Percentiles rank a stretch among this genome's conserved stretches.
Conservation (phyloP, 2,113 vertebrate species). For the Antechinus flavipes region DNA sequence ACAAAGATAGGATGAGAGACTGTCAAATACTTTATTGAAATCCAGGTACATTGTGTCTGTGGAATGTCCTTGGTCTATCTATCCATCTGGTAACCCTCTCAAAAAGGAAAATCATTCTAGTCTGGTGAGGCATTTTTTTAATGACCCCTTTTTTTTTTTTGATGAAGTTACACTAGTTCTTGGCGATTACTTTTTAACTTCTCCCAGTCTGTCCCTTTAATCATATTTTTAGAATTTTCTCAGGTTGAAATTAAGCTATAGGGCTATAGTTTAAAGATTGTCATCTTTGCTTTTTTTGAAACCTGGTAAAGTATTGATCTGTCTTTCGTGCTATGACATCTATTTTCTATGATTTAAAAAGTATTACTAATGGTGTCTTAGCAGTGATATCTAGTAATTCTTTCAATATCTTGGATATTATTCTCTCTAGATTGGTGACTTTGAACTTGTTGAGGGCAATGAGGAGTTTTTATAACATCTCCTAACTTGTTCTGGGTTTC, state of each 20-base stretch:
- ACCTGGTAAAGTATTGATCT: background rate
- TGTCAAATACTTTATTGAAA: background rate
- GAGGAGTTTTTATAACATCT: background rate
- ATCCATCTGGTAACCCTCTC: background rate
- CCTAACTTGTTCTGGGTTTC: background rate
- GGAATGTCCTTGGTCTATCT: background rate
- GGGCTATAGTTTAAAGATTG: background rate
- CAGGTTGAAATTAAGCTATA: background rate
- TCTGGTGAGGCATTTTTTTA: background rate
- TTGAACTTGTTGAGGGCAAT: background rate
- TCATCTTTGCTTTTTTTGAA: background rate
- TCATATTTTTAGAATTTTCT: background rate
- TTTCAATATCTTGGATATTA: background rate
- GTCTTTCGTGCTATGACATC: background rate
- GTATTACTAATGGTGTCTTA: background rate
- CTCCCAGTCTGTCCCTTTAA: background rate
- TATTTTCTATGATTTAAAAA: background rate
- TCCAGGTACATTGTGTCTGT: background rate
- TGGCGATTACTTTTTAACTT: background rate
- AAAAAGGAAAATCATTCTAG: background rate
- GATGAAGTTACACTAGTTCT: background rate
- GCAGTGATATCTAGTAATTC: background rate
- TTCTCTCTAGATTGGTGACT: background rate
- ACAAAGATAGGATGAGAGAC: background rate
- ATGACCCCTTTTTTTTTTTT: background rate